These are phyloP conservation scores for Indicator maculatus DNA, from an alignment of 2,113 vertebrate genomes.

Conservation along the genomic window DNA sequence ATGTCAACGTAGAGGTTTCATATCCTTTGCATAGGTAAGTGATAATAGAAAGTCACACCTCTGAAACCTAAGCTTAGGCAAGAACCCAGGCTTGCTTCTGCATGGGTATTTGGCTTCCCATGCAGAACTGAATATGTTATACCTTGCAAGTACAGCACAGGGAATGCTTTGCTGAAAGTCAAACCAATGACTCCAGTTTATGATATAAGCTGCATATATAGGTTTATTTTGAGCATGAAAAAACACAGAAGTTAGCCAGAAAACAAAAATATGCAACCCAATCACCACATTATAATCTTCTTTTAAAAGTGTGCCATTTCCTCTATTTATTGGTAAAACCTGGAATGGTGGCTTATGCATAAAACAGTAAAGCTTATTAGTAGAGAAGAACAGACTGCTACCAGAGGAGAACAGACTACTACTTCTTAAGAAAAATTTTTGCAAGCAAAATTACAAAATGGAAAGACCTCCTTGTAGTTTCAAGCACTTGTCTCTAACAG, in stretches of 20 bases:
- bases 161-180: not conserved
- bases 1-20: not conserved
- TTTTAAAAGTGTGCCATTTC: slow-evolving; percentile 38
- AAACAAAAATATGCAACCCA: not conserved
- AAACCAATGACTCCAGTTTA: not conserved
- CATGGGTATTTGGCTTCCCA: not conserved
- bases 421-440: slow-evolving; percentile 13
- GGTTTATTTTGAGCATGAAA: slow-evolving; percentile 7
- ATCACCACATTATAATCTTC: not conserved
- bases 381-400: not conserved
- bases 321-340: slow-evolving; percentile 18
- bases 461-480: not conserved
- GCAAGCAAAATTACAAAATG: slow-evolving; percentile 12
- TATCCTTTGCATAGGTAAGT: not conserved
- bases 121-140: not conserved
- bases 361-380: not conserved
- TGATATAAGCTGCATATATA: not conserved
- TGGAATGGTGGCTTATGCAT: not conserved
- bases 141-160: not conserved
- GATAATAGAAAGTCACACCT: not conserved
- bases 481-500: slow-evolving; percentile 3
- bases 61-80: not conserved
- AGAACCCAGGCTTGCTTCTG: not conserved
- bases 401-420: no score
- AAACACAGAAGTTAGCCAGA: not conserved